These are phyloP conservation scores for Platycheirus albimanus DNA, from an alignment of 2,888 invertebrate genomes.

Conservation along the genomic window DNA sequence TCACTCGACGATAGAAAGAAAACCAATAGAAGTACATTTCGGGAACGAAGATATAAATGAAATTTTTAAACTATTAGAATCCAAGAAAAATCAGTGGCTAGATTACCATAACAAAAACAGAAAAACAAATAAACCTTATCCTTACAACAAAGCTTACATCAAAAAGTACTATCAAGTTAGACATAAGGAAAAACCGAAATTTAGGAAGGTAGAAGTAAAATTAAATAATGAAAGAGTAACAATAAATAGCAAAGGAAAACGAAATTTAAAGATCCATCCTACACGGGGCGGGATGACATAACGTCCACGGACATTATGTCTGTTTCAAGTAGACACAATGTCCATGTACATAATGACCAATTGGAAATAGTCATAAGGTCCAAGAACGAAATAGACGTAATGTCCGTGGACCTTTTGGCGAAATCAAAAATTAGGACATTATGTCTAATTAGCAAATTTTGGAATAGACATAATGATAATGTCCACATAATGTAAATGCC, in stretches of 20 bases:
- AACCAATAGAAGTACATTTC: conserved; percentile 9
- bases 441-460: no score
- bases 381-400: no score
- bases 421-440: no score
- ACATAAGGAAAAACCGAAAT: not conserved
- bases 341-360: no score
- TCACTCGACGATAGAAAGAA: conserved; percentile 15
- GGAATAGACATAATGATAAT: no score
- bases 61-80: conserved; percentile 3
- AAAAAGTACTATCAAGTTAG: not conserved
- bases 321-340: no score
- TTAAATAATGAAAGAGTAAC: not conserved
- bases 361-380: no score
- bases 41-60: conserved; percentile 3
- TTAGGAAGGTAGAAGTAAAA: not conserved
- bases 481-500: no score
- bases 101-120: not conserved
- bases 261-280: conserved; percentile 4
- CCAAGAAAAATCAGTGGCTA: conserved; percentile 8
- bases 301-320: no score
- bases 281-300: no score
- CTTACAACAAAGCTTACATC: not conserved
- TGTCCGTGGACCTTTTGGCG: no score
- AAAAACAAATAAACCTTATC: not conserved
- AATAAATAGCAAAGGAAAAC: not conserved